phyloP scores from a whole-genome alignment of 2,888 invertebrate genomes.

The Epiblema foenella region DNA sequence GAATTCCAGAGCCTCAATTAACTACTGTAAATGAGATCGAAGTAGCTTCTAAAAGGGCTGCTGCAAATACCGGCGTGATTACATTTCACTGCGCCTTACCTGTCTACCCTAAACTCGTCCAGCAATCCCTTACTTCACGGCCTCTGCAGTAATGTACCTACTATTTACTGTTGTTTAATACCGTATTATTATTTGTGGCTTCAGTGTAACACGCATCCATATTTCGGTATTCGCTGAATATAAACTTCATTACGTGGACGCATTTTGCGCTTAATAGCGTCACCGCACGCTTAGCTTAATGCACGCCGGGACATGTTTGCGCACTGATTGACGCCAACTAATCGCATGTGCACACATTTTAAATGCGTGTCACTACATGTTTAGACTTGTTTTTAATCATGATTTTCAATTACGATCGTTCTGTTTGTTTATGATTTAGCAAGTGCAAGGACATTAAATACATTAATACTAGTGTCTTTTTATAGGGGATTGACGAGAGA shows the following conservation, averaged over 20 bases:
- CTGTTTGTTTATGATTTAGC: not conserved
- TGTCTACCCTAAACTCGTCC: too few relatives aligned
- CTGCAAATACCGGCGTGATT: too few relatives aligned
- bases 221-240: slow-evolving; percentile 55
- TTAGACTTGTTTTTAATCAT: not conserved
- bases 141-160: too few relatives aligned
- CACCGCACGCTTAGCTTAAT: slow-evolving; percentile 34
- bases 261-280: slow-evolving; percentile 55
- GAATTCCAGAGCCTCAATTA: too few relatives aligned
- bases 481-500: too few relatives aligned
- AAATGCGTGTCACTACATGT: not conserved
- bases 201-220: slow-evolving; percentile 51
- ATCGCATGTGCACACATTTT: slow-evolving; percentile 7
- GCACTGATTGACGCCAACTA: slow-evolving; percentile 32
- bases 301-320: slow-evolving; percentile 28
- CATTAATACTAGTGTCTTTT: too few relatives aligned
- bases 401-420: not conserved
- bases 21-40: too few relatives aligned
- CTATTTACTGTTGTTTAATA: not conserved
- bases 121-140: too few relatives aligned
- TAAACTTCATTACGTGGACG: slow-evolving; percentile 58
- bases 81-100: too few relatives aligned
- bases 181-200: slow-evolving; percentile 15
- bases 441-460: not conserved
- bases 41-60: too few relatives aligned